These are phyloP conservation scores for Agrilus planipennis DNA, from an alignment of 1,140 invertebrate genomes.

Conservation along the genomic window DNA sequence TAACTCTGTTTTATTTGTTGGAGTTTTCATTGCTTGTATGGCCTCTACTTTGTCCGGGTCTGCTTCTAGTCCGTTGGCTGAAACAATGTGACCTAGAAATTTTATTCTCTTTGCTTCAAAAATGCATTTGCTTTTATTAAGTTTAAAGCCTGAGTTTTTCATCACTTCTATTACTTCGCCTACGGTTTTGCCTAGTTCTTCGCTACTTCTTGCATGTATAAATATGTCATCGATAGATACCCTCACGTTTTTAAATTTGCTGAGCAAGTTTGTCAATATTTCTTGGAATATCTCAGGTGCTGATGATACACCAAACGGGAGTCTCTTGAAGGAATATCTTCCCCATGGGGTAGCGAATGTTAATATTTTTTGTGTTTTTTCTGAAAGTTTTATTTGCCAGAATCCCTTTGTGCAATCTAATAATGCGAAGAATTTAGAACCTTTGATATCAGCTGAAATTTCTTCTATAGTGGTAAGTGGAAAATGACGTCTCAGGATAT, in stretches of 20 bases:
- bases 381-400: slow-evolving; percentile 18
- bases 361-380: slow-evolving; percentile 15
- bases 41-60: slow-evolving; percentile 27
- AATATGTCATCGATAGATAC: slow-evolving; percentile 32
- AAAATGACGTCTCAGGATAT: slow-evolving; percentile 30
- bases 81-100: slow-evolving; percentile 32
- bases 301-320: slow-evolving; percentile 28
- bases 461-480: slow-evolving; percentile 33
- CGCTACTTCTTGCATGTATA: slow-evolving; percentile 16
- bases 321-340: slow-evolving; percentile 21
- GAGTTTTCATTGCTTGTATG: slow-evolving; percentile 16
- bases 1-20: slow-evolving; percentile 22
- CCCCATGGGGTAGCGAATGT: slow-evolving; percentile 23
- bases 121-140: slow-evolving; percentile 31
- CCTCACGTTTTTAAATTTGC: slow-evolving; percentile 23
- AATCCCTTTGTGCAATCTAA: slow-evolving; percentile 33
- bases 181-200: slow-evolving; percentile 27
- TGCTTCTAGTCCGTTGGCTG: slow-evolving; percentile 23
- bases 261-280: slow-evolving; percentile 18
- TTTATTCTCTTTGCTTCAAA: slow-evolving; percentile 13
- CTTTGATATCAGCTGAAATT: slow-evolving; percentile 25
- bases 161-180: slow-evolving; percentile 24
- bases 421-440: slow-evolving; percentile 30
- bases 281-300: slow-evolving; percentile 28
- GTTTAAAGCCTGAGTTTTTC: slow-evolving; percentile 20